phyloP scores from a whole-genome alignment of 92 coral and sea anemone genomes.

The Epizoanthus fatuus region DNA sequence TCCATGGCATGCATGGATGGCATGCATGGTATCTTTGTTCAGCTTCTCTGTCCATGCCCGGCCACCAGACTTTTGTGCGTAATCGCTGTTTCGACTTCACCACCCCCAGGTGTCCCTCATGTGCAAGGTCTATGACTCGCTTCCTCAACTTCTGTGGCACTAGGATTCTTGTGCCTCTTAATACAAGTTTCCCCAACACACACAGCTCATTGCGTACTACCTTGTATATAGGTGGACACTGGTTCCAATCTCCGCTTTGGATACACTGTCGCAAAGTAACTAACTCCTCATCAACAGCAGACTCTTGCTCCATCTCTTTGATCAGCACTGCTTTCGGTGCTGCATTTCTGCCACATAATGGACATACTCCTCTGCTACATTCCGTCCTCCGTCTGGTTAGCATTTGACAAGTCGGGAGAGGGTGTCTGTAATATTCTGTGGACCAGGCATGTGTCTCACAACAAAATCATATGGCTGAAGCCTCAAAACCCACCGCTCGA shows the following conservation, averaged over 20 bases:
- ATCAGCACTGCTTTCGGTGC: slow-evolving; percentile 55
- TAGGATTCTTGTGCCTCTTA: not conserved
- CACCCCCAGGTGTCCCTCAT: not conserved
- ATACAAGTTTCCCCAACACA: not conserved
- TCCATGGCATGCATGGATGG: too few species aligned
- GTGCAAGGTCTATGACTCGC: too few species aligned
- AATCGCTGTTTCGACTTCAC: not conserved
- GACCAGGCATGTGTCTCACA: slow-evolving; percentile 67
- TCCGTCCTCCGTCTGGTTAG: not conserved
- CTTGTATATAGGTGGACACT: too few species aligned
- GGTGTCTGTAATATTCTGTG: slow-evolving; percentile 48
- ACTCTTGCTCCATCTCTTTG: slow-evolving; percentile 49
- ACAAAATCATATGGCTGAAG: slow-evolving; percentile 67
- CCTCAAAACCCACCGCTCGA: slow-evolving; percentile 55
- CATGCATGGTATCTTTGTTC: too few species aligned
- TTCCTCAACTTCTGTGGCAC: not conserved
- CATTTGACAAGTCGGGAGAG: slow-evolving; percentile 22
- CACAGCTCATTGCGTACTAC: not conserved
- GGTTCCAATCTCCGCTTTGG: slow-evolving; percentile 40
- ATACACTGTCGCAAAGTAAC: slow-evolving; percentile 31
- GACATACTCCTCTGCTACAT: slow-evolving; percentile 67
- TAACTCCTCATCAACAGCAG: slow-evolving; percentile 42
- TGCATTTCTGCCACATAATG: slow-evolving; percentile 60
- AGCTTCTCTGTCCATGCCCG: too few species aligned
- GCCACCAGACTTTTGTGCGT: not conserved